phyloP scores from a whole-genome alignment of 2,113 vertebrate genomes.

The Piaya cayana region DNA sequence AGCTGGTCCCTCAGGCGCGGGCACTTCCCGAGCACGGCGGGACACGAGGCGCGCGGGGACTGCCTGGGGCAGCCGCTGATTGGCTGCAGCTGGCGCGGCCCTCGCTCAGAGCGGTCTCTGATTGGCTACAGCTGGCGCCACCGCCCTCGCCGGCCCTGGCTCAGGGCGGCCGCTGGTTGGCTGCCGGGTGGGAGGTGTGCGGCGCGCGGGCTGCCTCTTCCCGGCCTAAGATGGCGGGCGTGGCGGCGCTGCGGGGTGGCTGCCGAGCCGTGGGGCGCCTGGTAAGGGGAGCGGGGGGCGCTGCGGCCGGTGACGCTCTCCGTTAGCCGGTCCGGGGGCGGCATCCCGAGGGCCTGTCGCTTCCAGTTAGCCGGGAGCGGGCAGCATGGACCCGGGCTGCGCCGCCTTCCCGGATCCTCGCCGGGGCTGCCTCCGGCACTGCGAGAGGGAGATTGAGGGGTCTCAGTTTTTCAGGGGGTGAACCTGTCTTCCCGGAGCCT shows the following conservation, averaged over 20 bases:
- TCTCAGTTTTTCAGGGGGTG: no score
- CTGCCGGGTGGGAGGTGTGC: constrained; percentile 7
- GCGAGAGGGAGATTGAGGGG: no score
- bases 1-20: no score
- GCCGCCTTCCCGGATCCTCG: not conserved
- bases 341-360: not conserved
- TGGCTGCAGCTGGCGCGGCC: no score
- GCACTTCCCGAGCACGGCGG: no score
- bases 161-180: not conserved
- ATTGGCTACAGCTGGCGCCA: not conserved
- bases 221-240: constrained; percentile 84
- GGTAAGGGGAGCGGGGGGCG: constrained; percentile 76
- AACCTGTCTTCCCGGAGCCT: no score
- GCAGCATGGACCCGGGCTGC: not conserved
- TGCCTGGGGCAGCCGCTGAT: no score
- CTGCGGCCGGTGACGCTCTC: not conserved
- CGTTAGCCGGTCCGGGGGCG: not conserved
- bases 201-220: not conserved
- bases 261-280: constrained; percentile 70
- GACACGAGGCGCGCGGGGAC: no score
- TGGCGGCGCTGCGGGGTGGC: constrained; percentile 75
- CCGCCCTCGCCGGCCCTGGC: not conserved
- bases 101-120: not conserved
- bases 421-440: no score
- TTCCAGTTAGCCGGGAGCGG: not conserved